These are phyloP conservation scores for Leptestheria dahalacensis DNA, from an alignment of 1,140 invertebrate genomes.

Conservation along the genomic window DNA sequence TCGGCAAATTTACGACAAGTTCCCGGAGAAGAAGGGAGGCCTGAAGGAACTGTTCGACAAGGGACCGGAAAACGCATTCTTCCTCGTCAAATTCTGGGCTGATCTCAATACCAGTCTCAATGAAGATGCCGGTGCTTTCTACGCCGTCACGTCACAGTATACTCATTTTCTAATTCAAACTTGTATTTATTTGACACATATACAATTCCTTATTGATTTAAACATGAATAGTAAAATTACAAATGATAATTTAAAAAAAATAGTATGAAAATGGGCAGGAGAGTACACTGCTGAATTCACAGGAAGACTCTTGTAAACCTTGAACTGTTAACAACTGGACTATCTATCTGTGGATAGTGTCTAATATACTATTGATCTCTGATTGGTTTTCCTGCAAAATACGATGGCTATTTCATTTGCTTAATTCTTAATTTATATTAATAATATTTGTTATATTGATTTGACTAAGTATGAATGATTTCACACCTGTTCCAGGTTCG, in stretches of 20 bases:
- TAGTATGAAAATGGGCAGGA: no score
- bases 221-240: no score
- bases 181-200: background rate
- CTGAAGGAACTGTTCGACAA: slow-evolving; percentile 96
- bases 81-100: slow-evolving; percentile 99
- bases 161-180: slow-evolving; percentile 23
- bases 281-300: no score
- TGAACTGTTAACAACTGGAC: no score
- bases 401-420: no score
- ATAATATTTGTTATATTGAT: background rate
- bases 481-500: slow-evolving; percentile 53
- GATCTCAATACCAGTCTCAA: slow-evolving; percentile 93
- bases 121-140: slow-evolving; percentile 85
- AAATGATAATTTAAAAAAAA: no score
- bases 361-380: no score
- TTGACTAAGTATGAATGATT: background rate
- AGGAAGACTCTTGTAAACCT: no score
- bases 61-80: slow-evolving; percentile 93
- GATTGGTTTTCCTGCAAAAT: no score
- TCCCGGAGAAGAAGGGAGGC: slow-evolving; percentile 95
- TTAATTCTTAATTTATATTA: background rate
- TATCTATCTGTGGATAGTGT: no score
- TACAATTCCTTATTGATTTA: no score
- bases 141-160: slow-evolving; percentile 95
- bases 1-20: slow-evolving; percentile 97